phyloP scores from a whole-genome alignment of 2,888 invertebrate species.

The Eledona agricola region DNA sequence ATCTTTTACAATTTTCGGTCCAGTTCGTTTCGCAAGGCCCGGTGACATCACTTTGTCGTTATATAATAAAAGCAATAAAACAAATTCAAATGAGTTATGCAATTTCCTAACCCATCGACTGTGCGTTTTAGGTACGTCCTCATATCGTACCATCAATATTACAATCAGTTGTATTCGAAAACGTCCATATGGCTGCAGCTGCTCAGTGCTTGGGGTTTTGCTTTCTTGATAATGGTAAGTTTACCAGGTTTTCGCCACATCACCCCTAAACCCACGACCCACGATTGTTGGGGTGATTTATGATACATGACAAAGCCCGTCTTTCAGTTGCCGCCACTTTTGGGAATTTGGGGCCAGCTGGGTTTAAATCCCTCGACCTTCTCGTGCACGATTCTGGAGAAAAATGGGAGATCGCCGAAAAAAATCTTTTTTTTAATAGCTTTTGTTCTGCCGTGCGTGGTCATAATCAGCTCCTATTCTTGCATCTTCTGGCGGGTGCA shows the following conservation, averaged over 20 bases:
- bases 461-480: constrained; percentile 85
- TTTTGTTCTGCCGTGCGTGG: constrained; percentile 83
- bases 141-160: constrained; percentile 82
- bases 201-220: constrained; percentile 80
- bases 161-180: constrained; percentile 79
- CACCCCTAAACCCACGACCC: constrained; percentile 6
- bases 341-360: constrained; percentile 85
- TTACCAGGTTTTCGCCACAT: constrained; percentile 14
- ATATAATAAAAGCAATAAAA: constrained; percentile 27
- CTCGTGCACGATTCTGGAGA: constrained; percentile 87
- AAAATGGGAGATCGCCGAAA: constrained; percentile 82
- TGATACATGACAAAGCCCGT: constrained; percentile 21
- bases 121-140: constrained; percentile 77
- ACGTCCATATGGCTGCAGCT: constrained; percentile 81
- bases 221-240: constrained; percentile 76
- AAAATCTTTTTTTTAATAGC: constrained; percentile 85
- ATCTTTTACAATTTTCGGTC: not conserved
- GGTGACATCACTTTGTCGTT: constrained; percentile 19
- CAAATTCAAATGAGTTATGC: constrained; percentile 20
- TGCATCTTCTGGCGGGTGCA: constrained; percentile 86
- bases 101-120: constrained; percentile 15
- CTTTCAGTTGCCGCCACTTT: constrained; percentile 75
- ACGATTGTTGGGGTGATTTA: constrained; percentile 17
- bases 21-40: not conserved
- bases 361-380: constrained; percentile 83